Evolutionary conservation across 2,888 invertebrate genomes (phyloP), one percentile per base, ranked within the genome.

Genomic region (Masnerella sp.): DNA sequence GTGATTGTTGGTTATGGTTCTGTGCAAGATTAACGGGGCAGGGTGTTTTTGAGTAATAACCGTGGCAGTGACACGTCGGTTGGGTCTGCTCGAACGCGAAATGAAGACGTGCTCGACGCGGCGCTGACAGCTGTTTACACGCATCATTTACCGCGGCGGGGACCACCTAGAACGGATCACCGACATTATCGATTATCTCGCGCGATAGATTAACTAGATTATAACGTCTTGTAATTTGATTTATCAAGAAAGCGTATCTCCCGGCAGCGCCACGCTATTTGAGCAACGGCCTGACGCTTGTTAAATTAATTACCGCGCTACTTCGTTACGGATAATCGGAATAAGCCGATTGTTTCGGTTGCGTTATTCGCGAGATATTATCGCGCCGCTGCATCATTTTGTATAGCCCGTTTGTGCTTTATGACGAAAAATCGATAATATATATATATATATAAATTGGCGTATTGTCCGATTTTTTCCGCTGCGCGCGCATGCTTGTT

Each of bases 111-210:
- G 56, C 25, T 18, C 4, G 47, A 40, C 52, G 52, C 52, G 34
- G 62, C 78, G 82, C 85, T 84, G 86, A 86, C 86, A 85, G 83
- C 81, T 79, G 84, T 70, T 86, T 86, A 86, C 85, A 84, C 83
- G 85, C 85, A 82, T 86, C 85, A 85, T 85, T 86, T 85, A 82
- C 52, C 72, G 77, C 75, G 47, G 76, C 78, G 38, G 76, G 82
- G 82, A 80, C 81, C 82, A 82, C 81, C 82, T 82, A 79, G 81
- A 83, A 84, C 82, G 82, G 81, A 85, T 85, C 80, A 83, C 83
- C 81, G 84, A 85, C 84, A 83, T 84, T 86, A 86, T 85, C 85
- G 85, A 85, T 85, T 86, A 86, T 85, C 85, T 83, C 80, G 77
- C 74, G 76, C 84, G 84, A 86, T 85, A 83, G 85, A 86, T 85